These are phyloP conservation scores for Orchestes rusci DNA, from an alignment of 2,888 invertebrate genomes.

Conservation along the genomic window DNA sequence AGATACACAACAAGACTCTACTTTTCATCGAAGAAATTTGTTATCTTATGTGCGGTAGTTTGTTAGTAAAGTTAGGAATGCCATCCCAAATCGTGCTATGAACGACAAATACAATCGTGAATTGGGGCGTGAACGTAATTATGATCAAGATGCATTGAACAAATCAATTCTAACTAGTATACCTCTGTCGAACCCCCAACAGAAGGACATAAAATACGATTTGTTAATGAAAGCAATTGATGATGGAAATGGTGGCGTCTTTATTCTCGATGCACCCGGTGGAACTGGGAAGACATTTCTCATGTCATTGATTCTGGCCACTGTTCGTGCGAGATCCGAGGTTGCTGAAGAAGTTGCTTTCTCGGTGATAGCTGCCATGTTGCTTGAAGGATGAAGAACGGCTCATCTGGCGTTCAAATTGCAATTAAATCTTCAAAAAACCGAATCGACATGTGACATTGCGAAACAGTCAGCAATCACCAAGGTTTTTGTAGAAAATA, in stretches of 20 bases:
- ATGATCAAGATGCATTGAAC: background rate
- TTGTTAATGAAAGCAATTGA: conserved; percentile 17
- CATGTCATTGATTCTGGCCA: conserved; percentile 1
- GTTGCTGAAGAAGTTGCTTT: background rate
- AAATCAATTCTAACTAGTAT: background rate
- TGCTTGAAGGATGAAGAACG: background rate
- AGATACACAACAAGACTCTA: background rate
- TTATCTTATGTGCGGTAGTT: conserved; percentile 5
- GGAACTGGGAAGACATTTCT: background rate
- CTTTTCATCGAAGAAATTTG: conserved; percentile 2
- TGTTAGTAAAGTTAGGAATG: conserved; percentile 6
- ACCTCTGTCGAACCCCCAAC: conserved; percentile 1
- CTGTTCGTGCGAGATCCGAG: conserved; percentile 1
- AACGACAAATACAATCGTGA: background rate
- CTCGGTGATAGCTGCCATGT: conserved; percentile 1
- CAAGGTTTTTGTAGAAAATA: conserved; percentile 7
- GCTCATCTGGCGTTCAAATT: background rate
- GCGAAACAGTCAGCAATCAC: background rate
- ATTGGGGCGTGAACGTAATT: background rate
- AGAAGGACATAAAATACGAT: background rate
- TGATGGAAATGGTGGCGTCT: conserved; percentile 3
- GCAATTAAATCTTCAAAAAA: background rate
- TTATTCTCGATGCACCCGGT: background rate
- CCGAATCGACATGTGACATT: background rate
- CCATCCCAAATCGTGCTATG: conserved; percentile 1